A percentile compares a stretch with the other conserved stretches of the same genome.
Evolutionary conservation across 2,888 invertebrate species (phyloP).

Genomic region (Cremastobaeus sp.): DNA sequence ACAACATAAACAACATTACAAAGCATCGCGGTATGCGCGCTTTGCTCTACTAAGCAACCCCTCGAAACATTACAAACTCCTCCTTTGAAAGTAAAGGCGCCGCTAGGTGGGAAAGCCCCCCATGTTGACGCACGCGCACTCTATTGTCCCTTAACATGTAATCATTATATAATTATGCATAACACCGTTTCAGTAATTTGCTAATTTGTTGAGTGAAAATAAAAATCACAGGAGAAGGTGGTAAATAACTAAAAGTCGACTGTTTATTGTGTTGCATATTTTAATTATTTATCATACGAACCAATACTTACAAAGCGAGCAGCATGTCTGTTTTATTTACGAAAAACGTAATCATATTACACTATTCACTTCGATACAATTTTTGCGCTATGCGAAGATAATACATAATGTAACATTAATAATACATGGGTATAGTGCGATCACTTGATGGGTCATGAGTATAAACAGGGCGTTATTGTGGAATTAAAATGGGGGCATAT

Average conservation of each 20-base stretch:
- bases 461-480: constrained; percentile 64
- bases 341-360: constrained; percentile 57
- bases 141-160: no score
- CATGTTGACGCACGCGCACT: constrained; percentile 32
- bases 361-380: constrained; percentile 64
- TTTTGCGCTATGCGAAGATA: constrained; percentile 67
- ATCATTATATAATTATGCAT: no score
- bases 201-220: no score
- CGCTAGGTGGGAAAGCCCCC: constrained; percentile 34
- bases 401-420: constrained; percentile 75
- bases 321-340: constrained; percentile 69
- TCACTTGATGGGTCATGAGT: constrained; percentile 60
- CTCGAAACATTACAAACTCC: constrained; percentile 60
- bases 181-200: no score
- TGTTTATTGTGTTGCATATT: constrained; percentile 64
- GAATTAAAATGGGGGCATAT: constrained; percentile 55
- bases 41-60: constrained; percentile 70
- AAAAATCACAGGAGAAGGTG: no score
- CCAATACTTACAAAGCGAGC: constrained; percentile 77
- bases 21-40: constrained; percentile 76
- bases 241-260: background rate
- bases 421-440: constrained; percentile 74
- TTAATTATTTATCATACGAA: constrained; percentile 76
- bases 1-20: constrained; percentile 69
- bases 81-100: constrained; percentile 19